phyloP scores from a whole-genome alignment of 2,888 invertebrate species.

The Slavum lentiscoides region DNA sequence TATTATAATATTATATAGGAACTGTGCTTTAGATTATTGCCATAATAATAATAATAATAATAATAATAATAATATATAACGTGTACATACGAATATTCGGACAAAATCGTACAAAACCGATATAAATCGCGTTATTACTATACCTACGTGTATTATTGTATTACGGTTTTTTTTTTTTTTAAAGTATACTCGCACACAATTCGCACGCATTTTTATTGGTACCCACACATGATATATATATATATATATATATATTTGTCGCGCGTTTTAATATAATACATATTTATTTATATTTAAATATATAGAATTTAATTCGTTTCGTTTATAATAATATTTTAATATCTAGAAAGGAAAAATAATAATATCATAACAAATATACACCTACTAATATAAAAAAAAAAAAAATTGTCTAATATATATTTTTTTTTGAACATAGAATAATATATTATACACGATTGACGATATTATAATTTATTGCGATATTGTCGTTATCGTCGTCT shows the following conservation, averaged over 20 bases:
- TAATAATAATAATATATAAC: too few relatives aligned
- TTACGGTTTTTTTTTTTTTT: not conserved
- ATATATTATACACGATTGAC: not conserved
- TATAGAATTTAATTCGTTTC: conserved; percentile 35
- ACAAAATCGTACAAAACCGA: too few relatives aligned
- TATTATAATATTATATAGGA: too few relatives aligned
- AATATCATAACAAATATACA: not conserved
- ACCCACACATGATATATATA: not conserved
- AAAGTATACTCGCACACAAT: not conserved
- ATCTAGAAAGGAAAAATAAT: not conserved
- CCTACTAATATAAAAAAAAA: conserved; percentile 1
- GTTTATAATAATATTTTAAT: not conserved
- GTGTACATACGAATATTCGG: too few relatives aligned
- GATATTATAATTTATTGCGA: conserved; percentile 32
- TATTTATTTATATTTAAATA: not conserved
- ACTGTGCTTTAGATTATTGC: too few relatives aligned
- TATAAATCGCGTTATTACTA: not conserved
- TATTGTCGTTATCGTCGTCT: conserved; percentile 44
- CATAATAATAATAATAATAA: too few relatives aligned
- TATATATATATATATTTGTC: too few relatives aligned
- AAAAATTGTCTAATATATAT: conserved; percentile 10
- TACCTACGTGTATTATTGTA: too few relatives aligned
- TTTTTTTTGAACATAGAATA: conserved; percentile 1
- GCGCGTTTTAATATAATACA: too few relatives aligned
- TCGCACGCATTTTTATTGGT: conserved; percentile 40